Evolutionary conservation across 2,797 vertebrate species (phyloP), one percentile per base, ranked within the genome.

Genomic region (Enteromius anoplus): DNA sequence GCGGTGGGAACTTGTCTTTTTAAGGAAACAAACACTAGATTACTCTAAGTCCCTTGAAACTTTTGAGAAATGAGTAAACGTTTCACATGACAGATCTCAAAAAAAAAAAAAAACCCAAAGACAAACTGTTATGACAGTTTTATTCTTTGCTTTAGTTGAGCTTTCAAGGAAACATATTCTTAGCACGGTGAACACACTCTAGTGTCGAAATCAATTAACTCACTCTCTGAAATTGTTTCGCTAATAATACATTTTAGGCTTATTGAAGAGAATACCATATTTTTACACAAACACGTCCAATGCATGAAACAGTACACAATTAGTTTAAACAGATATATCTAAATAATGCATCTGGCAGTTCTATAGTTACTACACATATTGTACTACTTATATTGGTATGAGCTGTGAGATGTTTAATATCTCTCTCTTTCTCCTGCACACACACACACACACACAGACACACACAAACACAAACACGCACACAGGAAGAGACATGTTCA

Each of bases 401-500:
- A 45, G 17, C 17, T 77, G 15, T 26, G 26, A 62, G 65, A 81
- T 62, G 51, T 71, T 32, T 32, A 23, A 68, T 17, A 15, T 72
- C 2, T 60, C 37, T 80, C 32, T 68, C 12, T 68, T 34, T 71
- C 45, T 78, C 62, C 40, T 12, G 10, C 12, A 19, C 45, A 40
- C 70, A 29, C 17, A 62, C 40, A 60, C 40, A 55, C 49, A 42
- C 42, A 78, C 29, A 34, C 21, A n/a, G n/a, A 70, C 49, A 66
- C 66, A 49, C 21, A 26, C 26, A 26, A 26, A 26, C 26, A 26
- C 32, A 32, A 2, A 64, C 19, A 85, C 32, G 71, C 29, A 40
- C 84, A 92, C 93, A 93, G 93, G 92, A 93, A 95, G 91, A 75
- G 47, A 32, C 21, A 78, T 79, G 60, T 86, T 94, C 89, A 91